Evolutionary conservation across 53 echinoderm and acorn worm species (phyloP), one percentile per base, ranked within the genome.

Genomic region (Apostichopus leukothele): DNA sequence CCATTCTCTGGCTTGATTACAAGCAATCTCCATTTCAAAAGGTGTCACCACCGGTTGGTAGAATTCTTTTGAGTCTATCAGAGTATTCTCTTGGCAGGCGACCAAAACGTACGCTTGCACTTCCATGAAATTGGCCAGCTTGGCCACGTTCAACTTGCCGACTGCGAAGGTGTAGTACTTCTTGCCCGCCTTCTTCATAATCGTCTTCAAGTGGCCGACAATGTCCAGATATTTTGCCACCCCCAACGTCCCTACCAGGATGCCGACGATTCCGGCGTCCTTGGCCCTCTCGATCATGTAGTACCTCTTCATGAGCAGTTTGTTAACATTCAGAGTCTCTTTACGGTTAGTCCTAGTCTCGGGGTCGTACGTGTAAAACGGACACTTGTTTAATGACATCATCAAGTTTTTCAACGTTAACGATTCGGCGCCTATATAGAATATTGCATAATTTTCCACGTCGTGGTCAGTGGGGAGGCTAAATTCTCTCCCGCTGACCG

Each of bases 21-120:
- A 99, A 22, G 99, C 99, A 10, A 99, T 83, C 79, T 99, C 99
- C 96, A 99, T 94, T 90, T 99, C 99, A 89, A 90, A 99, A 0
- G 99, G 99, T 5, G 99, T 99, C 16, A 99, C 94, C 6, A 99
- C 94, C 5, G 99, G 99, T 23, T 93, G 91, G 87, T 99, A 99
- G 74, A 96, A 99, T 79, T 99, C 99, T 75, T 90, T 89, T 7
- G 92, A 93, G 53, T 99, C 99, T 1, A 99, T 74, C 22, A 99
- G 78, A 13, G 94, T 96, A 86, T 96, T 96, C 92, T 99, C 99
- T 5, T 94, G 99, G 74, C 99, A 99, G 16, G 99, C 92, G 50
- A 99, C 99, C 50, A 99, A 84, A 39, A 94, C 99, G 78, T 92
- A 99, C 50, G 94, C 91, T n/a, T 99, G 94, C 51, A 99, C 94